Percentiles rank a stretch among this genome's conserved stretches.
Evolutionary conservation across 2,888 invertebrate genomes (phyloP).

Genomic region (Plagodis pulveraria): DNA sequence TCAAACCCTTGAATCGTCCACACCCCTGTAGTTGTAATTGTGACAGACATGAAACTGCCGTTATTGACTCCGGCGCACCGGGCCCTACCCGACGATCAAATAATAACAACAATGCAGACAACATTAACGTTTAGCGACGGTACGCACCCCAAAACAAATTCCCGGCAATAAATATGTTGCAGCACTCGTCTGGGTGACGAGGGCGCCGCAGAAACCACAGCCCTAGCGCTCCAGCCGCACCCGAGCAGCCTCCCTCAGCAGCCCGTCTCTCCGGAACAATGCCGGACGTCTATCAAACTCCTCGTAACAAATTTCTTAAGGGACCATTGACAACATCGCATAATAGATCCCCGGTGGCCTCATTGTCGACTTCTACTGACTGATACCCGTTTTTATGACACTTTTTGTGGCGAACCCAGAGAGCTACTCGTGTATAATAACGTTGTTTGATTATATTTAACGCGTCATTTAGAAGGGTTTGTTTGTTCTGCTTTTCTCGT

Average conservation of each 20-base stretch:
- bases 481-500: conserved; percentile 61
- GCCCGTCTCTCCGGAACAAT: conserved; percentile 26
- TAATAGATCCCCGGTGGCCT: conserved; percentile 69
- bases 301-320: conserved; percentile 77
- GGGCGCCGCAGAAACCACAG: conserved; percentile 4
- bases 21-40: conserved; percentile 43
- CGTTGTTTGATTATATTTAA: conserved; percentile 76
- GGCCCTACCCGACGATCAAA: conserved; percentile 44
- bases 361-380: conserved; percentile 54
- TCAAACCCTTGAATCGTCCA: conserved; percentile 32
- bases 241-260: not conserved
- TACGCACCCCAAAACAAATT: conserved; percentile 66
- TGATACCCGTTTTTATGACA: conserved; percentile 60
- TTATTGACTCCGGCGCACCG: conserved; percentile 49
- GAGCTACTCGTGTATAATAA: conserved; percentile 70
- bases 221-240: not conserved
- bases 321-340: conserved; percentile 55
- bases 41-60: conserved; percentile 34
- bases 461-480: conserved; percentile 75
- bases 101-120: conserved; percentile 59
- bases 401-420: conserved; percentile 58
- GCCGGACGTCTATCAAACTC: conserved; percentile 58
- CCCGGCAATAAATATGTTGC: conserved; percentile 60
- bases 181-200: conserved; percentile 39
- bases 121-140: conserved; percentile 61